Conservation (phyloP, 1,140 invertebrate species). For the Sogatella furcifera region DNA sequence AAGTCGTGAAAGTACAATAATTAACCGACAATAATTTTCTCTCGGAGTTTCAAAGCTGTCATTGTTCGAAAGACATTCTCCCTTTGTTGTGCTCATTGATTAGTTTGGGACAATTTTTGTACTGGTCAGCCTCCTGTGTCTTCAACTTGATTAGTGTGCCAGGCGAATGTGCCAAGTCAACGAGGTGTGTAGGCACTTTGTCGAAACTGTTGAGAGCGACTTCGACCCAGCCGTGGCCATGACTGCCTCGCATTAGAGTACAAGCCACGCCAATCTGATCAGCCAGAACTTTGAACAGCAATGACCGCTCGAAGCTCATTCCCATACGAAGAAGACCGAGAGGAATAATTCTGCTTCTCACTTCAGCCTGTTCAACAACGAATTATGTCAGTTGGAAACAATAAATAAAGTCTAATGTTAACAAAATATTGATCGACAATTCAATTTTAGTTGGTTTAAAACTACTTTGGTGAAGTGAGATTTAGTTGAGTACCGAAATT, state of each 20-base stretch:
- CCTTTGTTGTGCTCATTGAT: too few relatives aligned
- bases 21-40: too few relatives aligned
- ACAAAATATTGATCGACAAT: background rate
- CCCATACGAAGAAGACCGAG: constrained; percentile 46
- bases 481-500: background rate
- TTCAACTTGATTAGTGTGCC: constrained; percentile 1
- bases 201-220: constrained; percentile 38
- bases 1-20: too few relatives aligned
- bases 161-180: constrained; percentile 9
- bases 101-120: background rate
- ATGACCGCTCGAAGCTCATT: constrained; percentile 44
- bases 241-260: constrained; percentile 39
- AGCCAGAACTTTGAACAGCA: constrained; percentile 54
- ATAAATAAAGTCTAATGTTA: background rate
- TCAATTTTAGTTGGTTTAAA: background rate
- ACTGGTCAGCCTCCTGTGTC: background rate
- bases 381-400: background rate
- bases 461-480: background rate
- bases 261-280: constrained; percentile 47
- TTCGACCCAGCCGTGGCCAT: constrained; percentile 48
- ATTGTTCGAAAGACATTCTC: too few relatives aligned
- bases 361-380: constrained; percentile 3
- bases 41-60: too few relatives aligned
- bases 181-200: constrained; percentile 4
- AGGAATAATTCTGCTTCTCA: constrained; percentile 37